Percentiles rank a stretch among this genome's conserved stretches.
Conservation (phyloP, 1,140 invertebrate species). For the Sycobia sp. region DNA sequence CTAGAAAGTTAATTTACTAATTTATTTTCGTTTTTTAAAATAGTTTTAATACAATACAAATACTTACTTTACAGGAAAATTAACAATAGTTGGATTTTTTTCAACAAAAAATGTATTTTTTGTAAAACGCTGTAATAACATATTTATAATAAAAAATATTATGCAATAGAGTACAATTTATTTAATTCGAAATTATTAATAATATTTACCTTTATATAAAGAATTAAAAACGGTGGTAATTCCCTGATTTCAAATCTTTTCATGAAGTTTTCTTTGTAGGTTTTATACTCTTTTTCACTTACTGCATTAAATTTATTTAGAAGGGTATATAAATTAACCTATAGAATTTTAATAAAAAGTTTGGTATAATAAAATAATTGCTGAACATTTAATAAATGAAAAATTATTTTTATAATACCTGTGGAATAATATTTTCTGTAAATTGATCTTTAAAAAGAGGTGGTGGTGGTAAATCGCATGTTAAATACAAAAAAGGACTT, state of each 20-base stretch:
- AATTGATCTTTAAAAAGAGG: slow-evolving; percentile 97
- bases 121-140: slow-evolving; percentile 81
- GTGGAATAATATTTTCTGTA: slow-evolving; percentile 97
- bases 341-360: slow-evolving; percentile 14
- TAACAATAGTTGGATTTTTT: slow-evolving; percentile 99
- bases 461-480: slow-evolving; percentile 94
- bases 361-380: not conserved
- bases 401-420: slow-evolving; percentile 64
- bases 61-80: slow-evolving; percentile 97
- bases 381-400: not conserved
- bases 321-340: slow-evolving; percentile 92
- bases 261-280: slow-evolving; percentile 97
- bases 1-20: slow-evolving; percentile 61
- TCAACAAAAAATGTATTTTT: slow-evolving; percentile 99
- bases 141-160: slow-evolving; percentile 39
- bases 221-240: slow-evolving; percentile 95
- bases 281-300: slow-evolving; percentile 97
- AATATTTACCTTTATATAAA: slow-evolving; percentile 86
- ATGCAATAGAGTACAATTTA: too few species aligned
- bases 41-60: not conserved
- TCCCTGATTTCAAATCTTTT: slow-evolving; percentile 95
- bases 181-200: not conserved
- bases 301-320: slow-evolving; percentile 96
- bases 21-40: not conserved
- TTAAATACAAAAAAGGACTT: slow-evolving; percentile 93